Conservation (phyloP, 2,113 vertebrate genomes). For the Gobiocypris rarus region DNA sequence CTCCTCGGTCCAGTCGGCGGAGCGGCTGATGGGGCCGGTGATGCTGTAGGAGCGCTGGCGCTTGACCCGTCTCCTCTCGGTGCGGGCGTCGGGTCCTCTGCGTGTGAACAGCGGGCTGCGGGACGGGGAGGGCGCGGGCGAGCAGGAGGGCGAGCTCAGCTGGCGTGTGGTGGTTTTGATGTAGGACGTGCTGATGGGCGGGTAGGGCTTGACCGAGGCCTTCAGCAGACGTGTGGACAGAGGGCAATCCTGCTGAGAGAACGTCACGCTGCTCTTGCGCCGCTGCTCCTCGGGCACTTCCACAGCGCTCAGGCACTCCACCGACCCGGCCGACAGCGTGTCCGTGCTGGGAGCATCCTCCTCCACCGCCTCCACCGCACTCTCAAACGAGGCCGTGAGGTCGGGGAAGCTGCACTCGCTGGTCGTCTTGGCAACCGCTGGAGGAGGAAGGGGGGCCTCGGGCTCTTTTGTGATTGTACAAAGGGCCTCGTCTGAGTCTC, state of each 20-base stretch:
- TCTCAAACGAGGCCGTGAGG: constrained; percentile 64
- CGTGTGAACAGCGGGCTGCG: constrained; percentile 83
- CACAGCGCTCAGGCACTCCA: background rate
- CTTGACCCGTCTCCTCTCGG: constrained; percentile 64
- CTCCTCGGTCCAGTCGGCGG: constrained; percentile 94
- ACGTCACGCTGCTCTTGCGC: constrained; percentile 64
- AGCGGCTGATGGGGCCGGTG: constrained; percentile 81
- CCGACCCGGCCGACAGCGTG: background rate
- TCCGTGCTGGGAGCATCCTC: constrained; percentile 45
- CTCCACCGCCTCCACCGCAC: constrained; percentile 52
- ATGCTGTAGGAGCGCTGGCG: constrained; percentile 79
- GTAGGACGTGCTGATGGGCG: constrained; percentile 86
- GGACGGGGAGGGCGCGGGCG: constrained; percentile 84
- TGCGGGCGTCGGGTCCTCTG: constrained; percentile 64
- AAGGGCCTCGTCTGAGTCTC: constrained; percentile 62
- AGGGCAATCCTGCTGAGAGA: constrained; percentile 72
- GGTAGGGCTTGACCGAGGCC: constrained; percentile 82
- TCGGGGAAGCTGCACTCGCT: constrained; percentile 62
- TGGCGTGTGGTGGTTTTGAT: constrained; percentile 95
- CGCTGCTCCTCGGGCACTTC: background rate
- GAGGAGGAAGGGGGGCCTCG: constrained; percentile 48
- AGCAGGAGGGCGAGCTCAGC: constrained; percentile 89
- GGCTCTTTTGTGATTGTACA: constrained; percentile 77
- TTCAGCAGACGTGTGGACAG: constrained; percentile 78
- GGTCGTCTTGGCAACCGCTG: constrained; percentile 66